Base-by-base conservation (phyloP, 1,140 invertebrate species). In the Pseudomyrmex concolor region DNA sequence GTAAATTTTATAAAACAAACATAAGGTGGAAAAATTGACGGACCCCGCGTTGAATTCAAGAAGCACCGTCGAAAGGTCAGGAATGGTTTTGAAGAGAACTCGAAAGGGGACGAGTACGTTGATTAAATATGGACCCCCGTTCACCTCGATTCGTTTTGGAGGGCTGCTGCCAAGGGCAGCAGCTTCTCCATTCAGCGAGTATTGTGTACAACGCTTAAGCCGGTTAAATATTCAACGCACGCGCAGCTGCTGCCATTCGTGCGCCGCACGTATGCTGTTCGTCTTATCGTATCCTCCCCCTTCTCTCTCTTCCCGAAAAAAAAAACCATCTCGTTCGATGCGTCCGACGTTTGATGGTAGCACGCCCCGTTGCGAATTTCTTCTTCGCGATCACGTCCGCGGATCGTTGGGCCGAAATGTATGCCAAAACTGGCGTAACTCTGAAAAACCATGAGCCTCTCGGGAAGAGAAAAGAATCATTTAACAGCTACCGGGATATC, bases 151-250 rank as follows among this genome's bases (percentile, higher is more conserved):
- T 88, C 66, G 70, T 76, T 84, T 59, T 67, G 66, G 50, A 63
- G 76, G 60, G 72, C 70, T 25, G 72, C 54, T 72, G 25, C 78
- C 71, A 17, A 55, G 57, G 63, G 64, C 80, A 62, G 62, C 70
- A 50, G 59, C 59, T 60, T 60, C 22, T 66, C 76, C 81, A 73
- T 87, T 84, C 54, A 81, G 17, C 66, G 50, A 86, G 81, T 74
- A 89, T 89, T 84, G 84, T 86, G 74, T 70, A 71, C 22, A 83
- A 64, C 54, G 34, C 72, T 90, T 82, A 78, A 88, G 51, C 71
- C 84, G 76, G 83, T 92, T 90, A 92, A 93, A 93, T 91, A 93
- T 93, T 93, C 91, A 92, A 88, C 84, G 86, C 89, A 90, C 89
- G 90, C 66, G 83, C 89, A 89, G 88, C 86, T 90, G 90, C 87